Evolutionary conservation across 1,140 invertebrate genomes (phyloP), one percentile per base, ranked within the genome.

Genomic region (Macrocentrus cingulum): DNA sequence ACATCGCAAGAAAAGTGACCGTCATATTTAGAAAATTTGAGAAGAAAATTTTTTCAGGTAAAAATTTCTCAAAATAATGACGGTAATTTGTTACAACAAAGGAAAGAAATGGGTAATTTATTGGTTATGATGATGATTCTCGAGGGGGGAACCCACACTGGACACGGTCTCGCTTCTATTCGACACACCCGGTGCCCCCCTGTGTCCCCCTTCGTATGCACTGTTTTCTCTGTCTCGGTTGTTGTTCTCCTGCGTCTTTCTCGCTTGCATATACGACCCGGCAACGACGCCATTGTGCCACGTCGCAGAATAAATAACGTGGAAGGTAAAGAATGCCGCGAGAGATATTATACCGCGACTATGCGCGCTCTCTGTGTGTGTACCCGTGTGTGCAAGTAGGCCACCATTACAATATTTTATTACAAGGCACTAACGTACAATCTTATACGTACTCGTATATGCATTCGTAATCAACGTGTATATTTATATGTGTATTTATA

Each of bases 351-450:
- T 72, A 72, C 70, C 68, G 64, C 66, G 67, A 69, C 56, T 58
- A 51, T 58, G 37, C 56, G 56, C 56, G 16, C 44, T 36, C 22
- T 22, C 11, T 46, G 36, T 42, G 50, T 34, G 11, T 39, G 13
- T 39, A 11, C 36, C 7, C 13, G 13, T 41, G 25, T 37, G 37
- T 60, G 52, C 64, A 79, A 79, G 74, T 79, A 78, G 77, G 77
- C 76, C 77, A 79, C 68, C 74, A 78, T 78, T 77, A 78, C 77
- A 78, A 78, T 79, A 78, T 78, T 79, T 79, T 78, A 79, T 79
- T 79, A 76, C 74, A 72, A 73, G 73, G 75, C 74, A 77, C 76
- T 76, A 77, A 77, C 75, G 73, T 79, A 75, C 76, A 78, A 77
- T 78, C 75, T 78, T 77, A n/a, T n/a, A 79, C 76, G 71, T 76